Evolutionary conservation across 2,888 invertebrate genomes (phyloP).

Genomic region (Amphipoea lucens): DNA sequence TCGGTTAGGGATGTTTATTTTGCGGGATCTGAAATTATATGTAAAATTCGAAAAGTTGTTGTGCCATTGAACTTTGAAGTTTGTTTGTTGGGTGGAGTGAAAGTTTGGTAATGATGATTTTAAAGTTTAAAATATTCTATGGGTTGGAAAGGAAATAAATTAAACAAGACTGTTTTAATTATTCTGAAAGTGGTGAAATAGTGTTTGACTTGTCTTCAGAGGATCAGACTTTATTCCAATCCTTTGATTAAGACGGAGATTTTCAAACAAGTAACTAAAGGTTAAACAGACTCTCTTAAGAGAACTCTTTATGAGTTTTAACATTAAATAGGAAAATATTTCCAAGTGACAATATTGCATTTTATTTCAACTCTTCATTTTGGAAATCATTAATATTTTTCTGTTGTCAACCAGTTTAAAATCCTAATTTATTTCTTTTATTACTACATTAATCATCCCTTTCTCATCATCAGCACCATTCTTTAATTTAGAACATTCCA

Average conservation of each 20-base stretch:
- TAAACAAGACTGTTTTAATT: conserved; percentile 3
- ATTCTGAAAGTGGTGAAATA: neutral
- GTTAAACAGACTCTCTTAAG: too few relatives aligned
- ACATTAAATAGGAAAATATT: too few relatives aligned
- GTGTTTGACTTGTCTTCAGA: neutral
- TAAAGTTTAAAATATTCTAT: neutral
- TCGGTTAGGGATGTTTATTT: conserved; percentile 31
- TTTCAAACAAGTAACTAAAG: neutral
- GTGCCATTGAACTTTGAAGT: conserved; percentile 9
- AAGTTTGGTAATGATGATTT: too few relatives aligned
- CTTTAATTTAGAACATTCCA: too few relatives aligned
- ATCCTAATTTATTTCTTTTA: too few relatives aligned
- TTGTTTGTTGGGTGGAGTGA: neutral
- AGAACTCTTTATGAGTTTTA: neutral
- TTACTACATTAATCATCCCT: too few relatives aligned
- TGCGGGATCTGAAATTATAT: conserved; percentile 8
- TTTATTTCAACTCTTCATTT: neutral
- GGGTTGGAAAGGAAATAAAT: neutral
- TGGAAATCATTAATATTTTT: too few relatives aligned
- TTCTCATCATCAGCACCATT: too few relatives aligned
- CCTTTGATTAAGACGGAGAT: neutral
- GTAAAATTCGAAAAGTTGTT: neutral
- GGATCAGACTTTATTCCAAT: neutral
- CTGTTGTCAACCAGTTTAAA: too few relatives aligned
- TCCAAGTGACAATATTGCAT: neutral